Evolutionary conservation across 2,113 vertebrate genomes (phyloP).

Genomic region (Pollimyrus isidori): DNA sequence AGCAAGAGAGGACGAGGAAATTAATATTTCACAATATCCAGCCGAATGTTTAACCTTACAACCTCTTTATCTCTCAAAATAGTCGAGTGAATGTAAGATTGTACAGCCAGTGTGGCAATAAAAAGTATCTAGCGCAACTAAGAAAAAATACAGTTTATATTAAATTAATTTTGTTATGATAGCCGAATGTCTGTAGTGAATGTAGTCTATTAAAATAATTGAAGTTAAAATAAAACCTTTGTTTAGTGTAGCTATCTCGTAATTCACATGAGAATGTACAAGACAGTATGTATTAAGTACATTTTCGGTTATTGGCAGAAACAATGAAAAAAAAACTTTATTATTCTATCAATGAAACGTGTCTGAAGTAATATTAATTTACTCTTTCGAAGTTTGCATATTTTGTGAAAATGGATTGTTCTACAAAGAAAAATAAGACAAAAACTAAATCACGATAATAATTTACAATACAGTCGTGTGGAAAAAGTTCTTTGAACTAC

Average conservation of each 20-base stretch:
- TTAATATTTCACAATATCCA: slow-evolving; percentile 40
- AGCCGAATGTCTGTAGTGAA: background rate
- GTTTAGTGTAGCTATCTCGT: background rate
- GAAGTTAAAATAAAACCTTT: background rate
- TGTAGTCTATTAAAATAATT: background rate
- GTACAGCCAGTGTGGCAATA: background rate
- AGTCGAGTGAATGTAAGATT: background rate
- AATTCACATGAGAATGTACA: background rate
- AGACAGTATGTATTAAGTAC: background rate
- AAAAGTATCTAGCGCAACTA: background rate
- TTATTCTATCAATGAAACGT: background rate
- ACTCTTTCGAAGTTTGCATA: background rate
- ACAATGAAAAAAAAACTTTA: background rate
- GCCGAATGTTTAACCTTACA: slow-evolving; percentile 38
- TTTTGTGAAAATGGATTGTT: background rate
- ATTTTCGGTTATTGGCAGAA: background rate
- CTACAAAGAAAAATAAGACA: background rate
- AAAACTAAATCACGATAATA: background rate
- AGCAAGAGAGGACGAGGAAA: slow-evolving; percentile 30
- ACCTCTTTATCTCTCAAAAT: slow-evolving; percentile 28
- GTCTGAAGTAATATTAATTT: background rate
- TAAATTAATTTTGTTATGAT: background rate
- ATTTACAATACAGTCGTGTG: background rate
- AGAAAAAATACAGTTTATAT: background rate
- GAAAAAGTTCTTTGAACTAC: background rate